Evolutionary conservation across 2,113 vertebrate genomes (phyloP), one percentile per base, ranked within the genome.

Genomic region (Gadus chalcogrammus): DNA sequence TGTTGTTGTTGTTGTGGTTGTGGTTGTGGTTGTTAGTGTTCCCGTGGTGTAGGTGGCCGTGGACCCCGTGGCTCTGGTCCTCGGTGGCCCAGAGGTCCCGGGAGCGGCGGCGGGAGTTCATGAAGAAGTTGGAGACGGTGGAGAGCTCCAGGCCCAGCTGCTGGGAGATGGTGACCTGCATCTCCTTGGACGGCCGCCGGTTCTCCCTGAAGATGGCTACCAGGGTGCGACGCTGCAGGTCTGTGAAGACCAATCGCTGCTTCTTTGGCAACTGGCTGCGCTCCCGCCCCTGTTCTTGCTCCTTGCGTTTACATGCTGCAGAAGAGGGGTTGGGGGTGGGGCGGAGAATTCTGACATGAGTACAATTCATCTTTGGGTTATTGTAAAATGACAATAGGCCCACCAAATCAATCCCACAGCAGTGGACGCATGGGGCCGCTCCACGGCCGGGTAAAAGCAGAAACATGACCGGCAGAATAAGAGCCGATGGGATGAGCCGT

Each of bases 41-140:
- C 60, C 82, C 84, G 17, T 89, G 89, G 64, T 78, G 53, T 38
- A 79, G 65, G 31, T 86, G 80, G 11, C 80, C 73, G 62, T 87
- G 88, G 73, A 78, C 73, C 11, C 83, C 82, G n/a, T 87, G 87
- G 24, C 71, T 61, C 69, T 76, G 87, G 76, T 89, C 88, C 77
- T 88, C 89, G 48, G 81, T 12, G 73, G 80, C 94, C 97, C 97
- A 99, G 88, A 96, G 95, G 87, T 98, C 96, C 86, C 95, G 90
- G 75, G 94, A 97, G 70, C 97, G 94, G 70, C 97, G 95, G 67
- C 97, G 96, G 28, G 97, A 96, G 31, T 99, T 99, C 97, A 99
- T 99, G 93, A 99, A 99, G 94, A 99, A 99, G 86, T 99, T 99
- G 93, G 96, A 98, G 92, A 99, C 96, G 1, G 97, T 99, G 91